These are phyloP conservation scores for Congeria kusceri DNA, from an alignment of 2,888 invertebrate genomes.

Conservation along the genomic window DNA sequence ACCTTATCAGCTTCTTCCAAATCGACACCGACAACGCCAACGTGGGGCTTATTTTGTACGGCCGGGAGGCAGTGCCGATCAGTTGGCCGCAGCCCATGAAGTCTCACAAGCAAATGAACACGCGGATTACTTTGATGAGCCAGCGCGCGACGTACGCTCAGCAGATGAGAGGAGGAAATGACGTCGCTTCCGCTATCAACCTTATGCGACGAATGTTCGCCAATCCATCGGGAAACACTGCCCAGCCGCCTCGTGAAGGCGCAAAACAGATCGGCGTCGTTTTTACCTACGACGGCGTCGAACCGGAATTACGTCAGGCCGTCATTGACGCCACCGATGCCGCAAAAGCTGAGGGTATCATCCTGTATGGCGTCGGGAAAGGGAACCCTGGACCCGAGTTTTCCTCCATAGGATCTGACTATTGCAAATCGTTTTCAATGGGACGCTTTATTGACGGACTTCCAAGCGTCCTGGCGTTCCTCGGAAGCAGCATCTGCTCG, in stretches of 20 bases:
- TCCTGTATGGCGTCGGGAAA: conserved; percentile 66
- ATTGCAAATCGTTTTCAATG: conserved; percentile 69
- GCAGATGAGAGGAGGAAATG: conserved; percentile 57
- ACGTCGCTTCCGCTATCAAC: conserved; percentile 60
- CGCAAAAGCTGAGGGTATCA: conserved; percentile 55
- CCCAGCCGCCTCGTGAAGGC: conserved; percentile 47
- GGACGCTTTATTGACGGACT: conserved; percentile 68
- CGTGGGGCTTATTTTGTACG: conserved; percentile 63
- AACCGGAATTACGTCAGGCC: conserved; percentile 25
- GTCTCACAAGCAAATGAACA: conserved; percentile 62
- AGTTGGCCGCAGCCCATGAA: conserved; percentile 62
- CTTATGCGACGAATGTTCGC: conserved; percentile 70
- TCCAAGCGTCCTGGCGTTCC: conserved; percentile 64
- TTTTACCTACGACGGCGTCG: conserved; percentile 64
- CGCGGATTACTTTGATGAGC: conserved; percentile 67
- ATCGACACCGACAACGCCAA: conserved; percentile 60
- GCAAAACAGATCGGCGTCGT: conserved; percentile 66
- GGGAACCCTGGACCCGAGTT: conserved; percentile 64
- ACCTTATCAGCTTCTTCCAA: conserved; percentile 66
- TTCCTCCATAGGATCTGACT: conserved; percentile 61
- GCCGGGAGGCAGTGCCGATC: conserved; percentile 19
- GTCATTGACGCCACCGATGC: conserved; percentile 50
- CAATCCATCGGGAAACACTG: conserved; percentile 63
- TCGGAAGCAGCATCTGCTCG: conserved; percentile 71
- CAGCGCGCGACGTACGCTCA: conserved; percentile 58